These are phyloP conservation scores for Dromius quadrimaculatus DNA, from an alignment of 2,888 invertebrate genomes.

Conservation along the genomic window DNA sequence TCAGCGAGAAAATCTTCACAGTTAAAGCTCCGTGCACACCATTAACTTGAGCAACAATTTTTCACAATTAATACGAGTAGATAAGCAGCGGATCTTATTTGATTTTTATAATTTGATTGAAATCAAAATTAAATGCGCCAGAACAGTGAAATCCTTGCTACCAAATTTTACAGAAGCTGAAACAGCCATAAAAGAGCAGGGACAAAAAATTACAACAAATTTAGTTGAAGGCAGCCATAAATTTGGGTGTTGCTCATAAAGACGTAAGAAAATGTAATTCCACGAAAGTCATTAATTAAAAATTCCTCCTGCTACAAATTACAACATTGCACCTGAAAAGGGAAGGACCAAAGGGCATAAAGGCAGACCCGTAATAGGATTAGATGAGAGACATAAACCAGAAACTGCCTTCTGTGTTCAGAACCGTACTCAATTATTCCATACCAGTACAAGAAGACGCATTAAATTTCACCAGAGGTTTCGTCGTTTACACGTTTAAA, in stretches of 20 bases:
- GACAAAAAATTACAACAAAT: slow-evolving; percentile 36
- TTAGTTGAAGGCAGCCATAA: slow-evolving; percentile 17
- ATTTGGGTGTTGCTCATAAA: slow-evolving; percentile 21
- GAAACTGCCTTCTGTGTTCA: background rate
- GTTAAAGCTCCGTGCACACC: too few species aligned
- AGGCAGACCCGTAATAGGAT: slow-evolving; percentile 41
- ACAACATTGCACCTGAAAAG: slow-evolving; percentile 39
- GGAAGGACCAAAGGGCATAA: slow-evolving; percentile 25
- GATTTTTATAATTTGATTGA: too few species aligned
- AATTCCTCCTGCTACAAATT: slow-evolving; percentile 45
- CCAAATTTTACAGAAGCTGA: too few species aligned
- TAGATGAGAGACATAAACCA: slow-evolving; percentile 43
- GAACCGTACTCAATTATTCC: slow-evolving; percentile 17
- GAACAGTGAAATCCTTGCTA: too few species aligned
- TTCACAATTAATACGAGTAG: too few species aligned
- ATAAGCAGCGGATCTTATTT: too few species aligned
- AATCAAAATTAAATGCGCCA: too few species aligned
- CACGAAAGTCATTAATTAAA: slow-evolving; percentile 38
- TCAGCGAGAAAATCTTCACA: slow-evolving; percentile 4
- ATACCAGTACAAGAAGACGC: background rate
- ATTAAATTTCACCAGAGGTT: slow-evolving; percentile 1
- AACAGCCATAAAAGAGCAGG: too few species aligned
- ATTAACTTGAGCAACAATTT: too few species aligned
- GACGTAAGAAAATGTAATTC: slow-evolving; percentile 41
- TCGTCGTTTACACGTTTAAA: background rate